phyloP scores from a whole-genome alignment of 2,888 invertebrate genomes.

The Eupeodes luniger region DNA sequence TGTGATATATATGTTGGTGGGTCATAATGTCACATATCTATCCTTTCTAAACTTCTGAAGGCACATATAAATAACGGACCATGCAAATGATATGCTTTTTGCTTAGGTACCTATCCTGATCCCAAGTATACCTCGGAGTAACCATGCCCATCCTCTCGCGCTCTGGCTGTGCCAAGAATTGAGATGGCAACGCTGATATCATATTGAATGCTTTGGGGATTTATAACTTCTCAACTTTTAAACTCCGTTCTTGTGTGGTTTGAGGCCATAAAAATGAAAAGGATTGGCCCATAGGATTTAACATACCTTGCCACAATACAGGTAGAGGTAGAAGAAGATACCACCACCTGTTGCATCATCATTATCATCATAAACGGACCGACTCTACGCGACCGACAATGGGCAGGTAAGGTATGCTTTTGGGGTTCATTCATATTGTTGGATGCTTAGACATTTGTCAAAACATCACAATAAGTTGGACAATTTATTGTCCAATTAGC shows the following conservation, averaged over 20 bases:
- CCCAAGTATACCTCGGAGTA: not conserved
- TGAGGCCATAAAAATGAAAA: conserved; percentile 13
- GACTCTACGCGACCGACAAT: conserved; percentile 32
- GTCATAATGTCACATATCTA: conserved; percentile 72
- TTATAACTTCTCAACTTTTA: conserved; percentile 29
- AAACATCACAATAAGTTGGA: conserved; percentile 68
- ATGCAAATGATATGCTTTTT: conserved; percentile 53
- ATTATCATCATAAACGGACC: conserved; percentile 4
- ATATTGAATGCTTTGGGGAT: conserved; percentile 26
- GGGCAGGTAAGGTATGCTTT: conserved; percentile 23
- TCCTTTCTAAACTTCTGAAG: conserved; percentile 39
- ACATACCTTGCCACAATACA: not conserved
- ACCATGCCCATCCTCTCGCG: conserved; percentile 26
- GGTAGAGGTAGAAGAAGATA: not conserved
- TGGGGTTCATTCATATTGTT: conserved; percentile 63
- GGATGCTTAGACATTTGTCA: conserved; percentile 66
- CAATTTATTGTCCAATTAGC: conserved; percentile 76
- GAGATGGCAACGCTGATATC: conserved; percentile 52
- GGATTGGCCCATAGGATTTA: conserved; percentile 9
- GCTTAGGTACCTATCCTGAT: not conserved
- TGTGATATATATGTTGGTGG: conserved; percentile 68
- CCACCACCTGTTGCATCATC: conserved; percentile 48
- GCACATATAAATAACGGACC: conserved; percentile 67
- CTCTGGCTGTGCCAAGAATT: conserved; percentile 26
- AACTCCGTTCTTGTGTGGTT: not conserved